phyloP scores from a whole-genome alignment of 2,113 vertebrate genomes.

The Heloderma charlesbogerti region DNA sequence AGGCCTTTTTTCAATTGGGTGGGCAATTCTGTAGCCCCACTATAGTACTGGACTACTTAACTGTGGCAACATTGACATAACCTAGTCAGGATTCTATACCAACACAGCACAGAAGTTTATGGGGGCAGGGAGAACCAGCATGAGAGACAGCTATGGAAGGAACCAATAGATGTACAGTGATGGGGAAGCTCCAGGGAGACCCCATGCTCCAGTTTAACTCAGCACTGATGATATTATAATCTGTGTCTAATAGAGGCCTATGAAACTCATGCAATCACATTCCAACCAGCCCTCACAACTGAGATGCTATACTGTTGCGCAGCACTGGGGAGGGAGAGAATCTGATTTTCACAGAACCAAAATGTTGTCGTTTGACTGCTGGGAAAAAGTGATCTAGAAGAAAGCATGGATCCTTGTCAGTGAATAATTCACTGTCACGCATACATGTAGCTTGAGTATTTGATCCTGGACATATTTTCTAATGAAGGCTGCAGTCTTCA shows the following conservation, averaged over 20 bases:
- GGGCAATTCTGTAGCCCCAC: background rate
- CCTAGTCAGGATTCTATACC: background rate
- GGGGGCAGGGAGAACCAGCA: background rate
- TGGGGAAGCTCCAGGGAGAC: background rate
- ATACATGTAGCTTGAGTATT: background rate
- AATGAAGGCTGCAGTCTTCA: background rate
- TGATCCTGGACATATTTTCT: constrained; percentile 23
- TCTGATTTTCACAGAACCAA: background rate
- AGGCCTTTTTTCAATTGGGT: background rate
- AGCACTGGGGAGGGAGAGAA: background rate
- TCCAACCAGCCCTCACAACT: background rate
- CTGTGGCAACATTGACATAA: background rate
- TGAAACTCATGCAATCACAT: too few relatives aligned
- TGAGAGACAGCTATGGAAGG: background rate
- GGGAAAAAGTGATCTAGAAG: background rate
- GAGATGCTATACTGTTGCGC: background rate
- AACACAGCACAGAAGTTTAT: background rate
- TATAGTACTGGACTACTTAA: background rate
- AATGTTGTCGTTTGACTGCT: background rate
- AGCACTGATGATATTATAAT: background rate
- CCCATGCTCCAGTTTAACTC: background rate
- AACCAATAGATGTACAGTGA: background rate
- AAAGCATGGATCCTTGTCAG: background rate
- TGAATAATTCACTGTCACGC: background rate
- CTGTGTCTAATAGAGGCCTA: background rate